phyloP scores from a whole-genome alignment of 1,140 invertebrate genomes.

The Drosophila ambigua region DNA sequence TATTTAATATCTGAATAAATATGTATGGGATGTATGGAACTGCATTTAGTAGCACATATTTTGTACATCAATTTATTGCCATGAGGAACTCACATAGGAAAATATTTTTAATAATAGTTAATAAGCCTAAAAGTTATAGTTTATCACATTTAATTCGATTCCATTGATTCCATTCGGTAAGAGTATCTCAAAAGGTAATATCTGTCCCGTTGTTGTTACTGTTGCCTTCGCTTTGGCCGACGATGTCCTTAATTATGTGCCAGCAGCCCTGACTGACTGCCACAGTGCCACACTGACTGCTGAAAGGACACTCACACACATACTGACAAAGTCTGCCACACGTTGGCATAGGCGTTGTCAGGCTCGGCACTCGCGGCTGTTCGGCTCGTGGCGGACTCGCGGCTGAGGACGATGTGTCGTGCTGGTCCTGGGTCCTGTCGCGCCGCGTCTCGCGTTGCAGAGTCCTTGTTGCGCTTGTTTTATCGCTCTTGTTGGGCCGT shows the following conservation, averaged over 20 bases:
- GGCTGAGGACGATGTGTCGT: slow-evolving; percentile 70
- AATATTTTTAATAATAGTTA: no score
- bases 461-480: slow-evolving; percentile 81
- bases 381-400: slow-evolving; percentile 23
- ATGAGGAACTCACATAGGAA: no score
- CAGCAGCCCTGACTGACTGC: slow-evolving; percentile 77
- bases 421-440: slow-evolving; percentile 29
- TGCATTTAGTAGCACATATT: no score
- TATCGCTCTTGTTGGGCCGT: slow-evolving; percentile 75
- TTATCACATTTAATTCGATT: no score
- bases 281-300: slow-evolving; percentile 63
- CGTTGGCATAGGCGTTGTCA: slow-evolving; percentile 54
- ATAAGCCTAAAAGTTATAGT: no score
- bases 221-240: slow-evolving; percentile 58
- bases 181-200: slow-evolving; percentile 41
- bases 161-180: slow-evolving; percentile 6
- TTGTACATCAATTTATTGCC: no score
- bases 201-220: slow-evolving; percentile 11
- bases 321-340: slow-evolving; percentile 14
- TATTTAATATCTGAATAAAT: no score
- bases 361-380: slow-evolving; percentile 59
- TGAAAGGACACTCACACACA: slow-evolving; percentile 61
- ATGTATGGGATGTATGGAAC: no score
- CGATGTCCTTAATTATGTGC: slow-evolving; percentile 77
- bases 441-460: slow-evolving; percentile 59